phyloP scores from a whole-genome alignment of 1,140 invertebrate species.

The Oscheius sp. region DNA sequence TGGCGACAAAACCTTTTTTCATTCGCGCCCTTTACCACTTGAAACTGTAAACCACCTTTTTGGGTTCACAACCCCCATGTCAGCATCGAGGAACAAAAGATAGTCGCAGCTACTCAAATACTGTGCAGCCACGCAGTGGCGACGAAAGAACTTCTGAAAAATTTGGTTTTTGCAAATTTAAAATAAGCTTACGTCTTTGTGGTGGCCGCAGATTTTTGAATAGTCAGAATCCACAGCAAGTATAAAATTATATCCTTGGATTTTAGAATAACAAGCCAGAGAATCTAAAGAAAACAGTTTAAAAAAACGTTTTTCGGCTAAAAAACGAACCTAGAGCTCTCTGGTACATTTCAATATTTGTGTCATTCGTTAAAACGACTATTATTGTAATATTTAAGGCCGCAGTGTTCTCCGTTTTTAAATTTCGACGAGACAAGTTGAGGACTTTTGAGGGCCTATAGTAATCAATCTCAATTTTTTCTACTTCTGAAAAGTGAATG shows the following conservation, averaged over 20 bases:
- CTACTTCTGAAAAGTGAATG: no score
- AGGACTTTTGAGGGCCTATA: no score
- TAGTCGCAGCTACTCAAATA: background rate
- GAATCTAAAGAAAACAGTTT: background rate
- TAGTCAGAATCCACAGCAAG: background rate
- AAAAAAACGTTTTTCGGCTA: no score
- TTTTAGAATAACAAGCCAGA: background rate
- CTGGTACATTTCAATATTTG: no score
- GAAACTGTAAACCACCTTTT: no score
- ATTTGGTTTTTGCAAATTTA: background rate
- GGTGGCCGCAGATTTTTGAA: background rate
- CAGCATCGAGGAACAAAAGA: background rate
- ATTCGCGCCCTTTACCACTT: no score
- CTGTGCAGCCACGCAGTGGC: background rate
- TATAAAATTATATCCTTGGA: background rate
- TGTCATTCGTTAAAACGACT: no score
- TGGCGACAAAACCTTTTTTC: no score
- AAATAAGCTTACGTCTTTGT: background rate
- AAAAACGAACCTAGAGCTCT: background rate
- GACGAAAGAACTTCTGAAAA: background rate
- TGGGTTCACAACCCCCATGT: background rate
- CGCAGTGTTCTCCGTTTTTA: no score
- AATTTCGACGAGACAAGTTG: no score
- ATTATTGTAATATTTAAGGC: no score
- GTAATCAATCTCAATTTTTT: no score